Conservation (phyloP, 2,888 invertebrate genomes). For the Rhagonycha fulva region DNA sequence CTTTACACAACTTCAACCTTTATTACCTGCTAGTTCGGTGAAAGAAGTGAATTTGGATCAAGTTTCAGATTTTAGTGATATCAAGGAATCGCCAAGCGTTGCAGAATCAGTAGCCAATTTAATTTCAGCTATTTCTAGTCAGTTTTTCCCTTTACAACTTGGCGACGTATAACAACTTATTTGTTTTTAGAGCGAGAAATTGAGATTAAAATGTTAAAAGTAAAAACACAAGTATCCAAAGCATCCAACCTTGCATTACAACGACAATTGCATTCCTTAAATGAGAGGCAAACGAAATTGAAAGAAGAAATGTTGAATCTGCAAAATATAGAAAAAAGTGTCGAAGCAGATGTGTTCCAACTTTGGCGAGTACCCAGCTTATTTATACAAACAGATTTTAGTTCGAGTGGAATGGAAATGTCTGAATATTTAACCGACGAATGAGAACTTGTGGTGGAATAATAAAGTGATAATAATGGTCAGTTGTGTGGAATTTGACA, state of each 20-base stretch:
- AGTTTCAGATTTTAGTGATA: slow-evolving; percentile 16
- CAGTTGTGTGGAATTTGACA: neutral
- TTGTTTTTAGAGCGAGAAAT: slow-evolving; percentile 49
- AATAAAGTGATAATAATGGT: neutral
- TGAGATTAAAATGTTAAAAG: slow-evolving; percentile 49
- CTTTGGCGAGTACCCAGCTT: slow-evolving; percentile 54
- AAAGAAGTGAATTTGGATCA: neutral
- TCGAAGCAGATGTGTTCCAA: slow-evolving; percentile 47
- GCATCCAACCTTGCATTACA: slow-evolving; percentile 46
- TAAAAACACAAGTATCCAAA: slow-evolving; percentile 45
- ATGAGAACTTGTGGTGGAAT: neutral
- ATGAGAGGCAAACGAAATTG: slow-evolving; percentile 47
- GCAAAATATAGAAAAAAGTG: slow-evolving; percentile 47
- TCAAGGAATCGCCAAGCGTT: slow-evolving; percentile 39
- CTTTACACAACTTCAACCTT: slow-evolving; percentile 47
- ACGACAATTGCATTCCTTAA: slow-evolving; percentile 47
- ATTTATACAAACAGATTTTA: slow-evolving; percentile 43
- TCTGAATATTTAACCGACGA: slow-evolving; percentile 21
- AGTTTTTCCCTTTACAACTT: slow-evolving; percentile 27
- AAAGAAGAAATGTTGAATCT: slow-evolving; percentile 44
- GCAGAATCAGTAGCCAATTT: slow-evolving; percentile 51
- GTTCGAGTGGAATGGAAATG: slow-evolving; percentile 17
- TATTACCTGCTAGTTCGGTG: slow-evolving; percentile 13
- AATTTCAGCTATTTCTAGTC: slow-evolving; percentile 48
- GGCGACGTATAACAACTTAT: neutral